phyloP scores from a whole-genome alignment of 2,888 invertebrate genomes.

The Cheiracanthium punctorium region DNA sequence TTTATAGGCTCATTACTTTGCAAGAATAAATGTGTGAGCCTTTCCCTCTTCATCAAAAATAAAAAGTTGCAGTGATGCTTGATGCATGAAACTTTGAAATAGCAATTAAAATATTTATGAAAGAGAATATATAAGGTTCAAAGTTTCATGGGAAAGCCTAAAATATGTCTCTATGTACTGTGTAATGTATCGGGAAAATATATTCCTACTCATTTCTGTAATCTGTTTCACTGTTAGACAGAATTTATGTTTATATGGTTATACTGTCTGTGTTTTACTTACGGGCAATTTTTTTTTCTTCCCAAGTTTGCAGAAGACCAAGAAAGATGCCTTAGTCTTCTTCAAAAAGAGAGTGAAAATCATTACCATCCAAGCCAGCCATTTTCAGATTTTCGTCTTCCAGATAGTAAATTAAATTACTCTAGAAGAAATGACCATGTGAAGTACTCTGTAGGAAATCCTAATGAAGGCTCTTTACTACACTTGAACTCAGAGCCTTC shows the following conservation, averaged over 20 bases:
- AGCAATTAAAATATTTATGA: no score
- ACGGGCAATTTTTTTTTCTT: background rate
- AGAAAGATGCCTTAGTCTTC: conserved; percentile 41
- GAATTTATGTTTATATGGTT: background rate
- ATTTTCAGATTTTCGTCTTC: conserved; percentile 44
- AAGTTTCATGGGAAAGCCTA: no score
- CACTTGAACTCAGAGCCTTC: background rate
- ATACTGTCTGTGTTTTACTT: background rate
- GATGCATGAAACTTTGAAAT: no score
- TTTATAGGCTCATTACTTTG: no score
- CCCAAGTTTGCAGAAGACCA: conserved; percentile 59
- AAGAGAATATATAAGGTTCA: no score
- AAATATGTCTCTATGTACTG: background rate
- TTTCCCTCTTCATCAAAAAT: no score
- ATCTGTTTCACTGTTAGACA: background rate
- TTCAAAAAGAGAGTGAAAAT: conserved; percentile 51
- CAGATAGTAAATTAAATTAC: conserved; percentile 38
- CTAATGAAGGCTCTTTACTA: background rate
- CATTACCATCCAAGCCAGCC: conserved; percentile 47
- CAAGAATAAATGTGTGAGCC: no score
- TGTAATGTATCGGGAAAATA: background rate
- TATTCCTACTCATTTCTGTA: background rate
- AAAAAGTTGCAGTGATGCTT: no score
- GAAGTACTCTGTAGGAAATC: background rate
- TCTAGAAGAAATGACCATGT: conserved; percentile 17